These are phyloP conservation scores for Ganaspis brasiliensis DNA, from an alignment of 2,888 invertebrate genomes.

Conservation along the genomic window DNA sequence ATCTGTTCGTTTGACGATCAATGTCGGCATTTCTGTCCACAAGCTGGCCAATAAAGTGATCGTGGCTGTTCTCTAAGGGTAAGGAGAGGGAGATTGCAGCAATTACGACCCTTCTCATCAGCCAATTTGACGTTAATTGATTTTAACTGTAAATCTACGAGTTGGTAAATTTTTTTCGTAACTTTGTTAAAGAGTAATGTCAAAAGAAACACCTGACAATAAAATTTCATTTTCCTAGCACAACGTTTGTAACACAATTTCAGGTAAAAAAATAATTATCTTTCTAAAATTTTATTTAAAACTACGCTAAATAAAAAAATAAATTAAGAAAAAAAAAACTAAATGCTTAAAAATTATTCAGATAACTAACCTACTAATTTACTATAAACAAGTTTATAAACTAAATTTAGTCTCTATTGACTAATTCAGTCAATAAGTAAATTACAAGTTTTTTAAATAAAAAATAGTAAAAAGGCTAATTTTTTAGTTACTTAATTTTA, in stretches of 20 bases:
- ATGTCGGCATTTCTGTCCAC: slow-evolving; percentile 22
- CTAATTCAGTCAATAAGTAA: no score
- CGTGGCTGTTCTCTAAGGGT: not conserved
- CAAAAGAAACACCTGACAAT: not conserved
- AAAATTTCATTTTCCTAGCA: not conserved
- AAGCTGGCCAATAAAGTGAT: slow-evolving; percentile 34
- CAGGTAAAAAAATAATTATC: not conserved
- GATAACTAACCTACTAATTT: no score
- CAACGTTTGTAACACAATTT: not conserved
- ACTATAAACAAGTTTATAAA: no score
- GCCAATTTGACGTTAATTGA: slow-evolving; percentile 41
- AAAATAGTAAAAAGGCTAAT: no score
- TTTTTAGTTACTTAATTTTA: no score
- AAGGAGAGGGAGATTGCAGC: slow-evolving; percentile 4
- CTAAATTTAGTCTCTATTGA: no score
- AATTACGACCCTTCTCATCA: slow-evolving; percentile 13
- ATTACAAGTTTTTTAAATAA: no score
- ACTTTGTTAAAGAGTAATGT: not conserved
- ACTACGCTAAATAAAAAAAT: no score
- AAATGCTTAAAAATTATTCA: no score
- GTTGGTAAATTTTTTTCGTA: slow-evolving; percentile 20
- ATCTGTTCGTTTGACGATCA: slow-evolving; percentile 5
- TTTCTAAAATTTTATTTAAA: no score
- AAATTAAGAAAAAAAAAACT: no score
- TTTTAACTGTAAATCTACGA: slow-evolving; percentile 43